Evolutionary conservation across 2,888 invertebrate genomes (phyloP).

Genomic region (Dioctria linearis): DNA sequence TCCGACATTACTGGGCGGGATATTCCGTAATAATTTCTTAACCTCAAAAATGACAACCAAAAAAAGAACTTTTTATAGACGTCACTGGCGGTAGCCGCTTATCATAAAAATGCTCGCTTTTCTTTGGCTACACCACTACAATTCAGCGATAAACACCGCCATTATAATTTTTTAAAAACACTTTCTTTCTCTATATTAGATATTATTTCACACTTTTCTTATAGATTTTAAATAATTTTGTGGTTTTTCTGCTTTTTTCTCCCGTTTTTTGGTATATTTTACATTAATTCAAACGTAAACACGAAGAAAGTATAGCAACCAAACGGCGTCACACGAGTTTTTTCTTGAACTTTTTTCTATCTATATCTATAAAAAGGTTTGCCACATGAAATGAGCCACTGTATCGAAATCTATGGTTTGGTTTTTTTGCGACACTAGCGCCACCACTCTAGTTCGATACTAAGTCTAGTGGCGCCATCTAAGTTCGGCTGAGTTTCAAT

Average conservation of each 20-base stretch:
- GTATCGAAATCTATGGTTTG: too few relatives aligned
- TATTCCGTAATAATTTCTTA: conserved; percentile 9
- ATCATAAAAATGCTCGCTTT: conserved; percentile 14
- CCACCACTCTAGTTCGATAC: too few relatives aligned
- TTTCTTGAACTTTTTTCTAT: neutral
- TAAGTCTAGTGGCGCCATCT: too few relatives aligned
- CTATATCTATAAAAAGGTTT: neutral
- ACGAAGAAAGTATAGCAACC: neutral
- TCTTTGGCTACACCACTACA: conserved; percentile 24
- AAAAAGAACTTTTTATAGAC: conserved; percentile 10
- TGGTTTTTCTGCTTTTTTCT: neutral
- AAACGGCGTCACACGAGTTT: conserved; percentile 42
- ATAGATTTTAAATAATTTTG: neutral
- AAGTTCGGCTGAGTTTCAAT: too few relatives aligned
- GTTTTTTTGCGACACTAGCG: too few relatives aligned
- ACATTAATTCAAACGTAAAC: conserved; percentile 32
- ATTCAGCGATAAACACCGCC: conserved; percentile 31
- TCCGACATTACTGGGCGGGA: conserved; percentile 40
- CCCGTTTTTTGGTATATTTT: neutral
- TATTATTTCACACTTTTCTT: neutral
- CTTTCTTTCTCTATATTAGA: neutral
- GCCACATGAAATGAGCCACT: too few relatives aligned
- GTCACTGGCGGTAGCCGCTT: conserved; percentile 17
- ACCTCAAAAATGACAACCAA: conserved; percentile 19
- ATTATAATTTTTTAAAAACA: conserved; percentile 40